phyloP scores from a whole-genome alignment of 2,888 invertebrate species.

The Anthophora plumipes region DNA sequence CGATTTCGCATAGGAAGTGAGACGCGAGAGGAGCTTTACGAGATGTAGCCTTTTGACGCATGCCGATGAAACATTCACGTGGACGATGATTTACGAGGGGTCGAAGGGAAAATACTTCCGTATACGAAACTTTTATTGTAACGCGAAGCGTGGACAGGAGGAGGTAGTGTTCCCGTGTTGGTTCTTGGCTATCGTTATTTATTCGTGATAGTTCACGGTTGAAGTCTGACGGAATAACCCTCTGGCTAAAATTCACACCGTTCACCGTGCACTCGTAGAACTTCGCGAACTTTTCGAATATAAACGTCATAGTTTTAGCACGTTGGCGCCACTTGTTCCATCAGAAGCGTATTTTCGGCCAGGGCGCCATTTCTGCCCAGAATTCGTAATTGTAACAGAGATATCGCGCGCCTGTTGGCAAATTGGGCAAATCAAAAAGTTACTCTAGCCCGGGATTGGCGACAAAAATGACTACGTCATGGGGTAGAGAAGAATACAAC shows the following conservation, averaged over 20 bases:
- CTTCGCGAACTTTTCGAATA: background rate
- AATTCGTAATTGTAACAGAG: slow-evolving; percentile 3
- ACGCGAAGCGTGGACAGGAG: background rate
- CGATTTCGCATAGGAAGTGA: slow-evolving; percentile 23
- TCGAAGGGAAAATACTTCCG: background rate
- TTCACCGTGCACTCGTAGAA: background rate
- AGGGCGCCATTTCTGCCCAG: too few relatives aligned
- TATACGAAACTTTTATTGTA: background rate
- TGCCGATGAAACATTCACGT: background rate
- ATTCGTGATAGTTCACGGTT: too few relatives aligned
- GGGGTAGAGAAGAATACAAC: background rate
- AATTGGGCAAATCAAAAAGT: slow-evolving; percentile 18
- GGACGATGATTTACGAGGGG: slow-evolving; percentile 8
- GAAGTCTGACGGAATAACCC: background rate
- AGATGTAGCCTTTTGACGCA: slow-evolving; percentile 12
- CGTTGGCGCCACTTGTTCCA: background rate
- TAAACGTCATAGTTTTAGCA: background rate
- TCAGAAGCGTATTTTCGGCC: background rate
- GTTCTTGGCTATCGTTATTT: background rate
- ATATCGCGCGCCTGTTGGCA: background rate
- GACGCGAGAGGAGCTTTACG: slow-evolving; percentile 25
- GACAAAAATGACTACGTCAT: background rate
- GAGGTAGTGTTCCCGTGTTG: background rate
- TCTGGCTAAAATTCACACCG: background rate
- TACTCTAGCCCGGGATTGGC: background rate